Percentiles rank a stretch among this genome's conserved stretches.
Conservation (phyloP, 1,140 invertebrate genomes). For the Papilio xuthus region DNA sequence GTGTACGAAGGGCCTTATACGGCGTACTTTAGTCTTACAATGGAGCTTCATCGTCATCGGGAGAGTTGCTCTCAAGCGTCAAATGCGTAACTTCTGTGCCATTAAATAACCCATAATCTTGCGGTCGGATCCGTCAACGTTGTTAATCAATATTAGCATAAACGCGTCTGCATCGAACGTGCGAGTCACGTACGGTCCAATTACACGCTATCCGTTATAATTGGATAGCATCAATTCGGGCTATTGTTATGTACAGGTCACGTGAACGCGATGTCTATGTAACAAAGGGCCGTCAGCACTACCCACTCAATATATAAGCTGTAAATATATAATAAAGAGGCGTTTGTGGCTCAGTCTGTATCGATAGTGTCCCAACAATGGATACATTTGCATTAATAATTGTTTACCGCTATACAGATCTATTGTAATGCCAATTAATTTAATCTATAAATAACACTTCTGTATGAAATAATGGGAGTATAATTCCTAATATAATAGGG, state of each 20-base stretch:
- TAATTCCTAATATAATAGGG: too few relatives aligned
- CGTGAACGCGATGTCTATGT: constrained; percentile 1
- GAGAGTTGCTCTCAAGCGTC: too few relatives aligned
- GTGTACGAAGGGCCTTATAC: too few relatives aligned
- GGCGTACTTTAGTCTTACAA: neutral
- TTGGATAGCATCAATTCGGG: constrained; percentile 35
- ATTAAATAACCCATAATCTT: neutral
- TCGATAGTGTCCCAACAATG: constrained; percentile 3
- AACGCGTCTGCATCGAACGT: constrained; percentile 30
- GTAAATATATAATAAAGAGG: neutral
- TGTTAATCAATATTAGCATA: constrained; percentile 33
- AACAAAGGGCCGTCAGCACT: constrained; percentile 13
- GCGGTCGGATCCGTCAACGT: neutral
- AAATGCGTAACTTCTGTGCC: neutral
- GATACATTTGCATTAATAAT: constrained; percentile 21
- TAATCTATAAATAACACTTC: neutral
- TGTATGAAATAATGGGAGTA: too few relatives aligned
- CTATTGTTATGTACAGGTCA: constrained; percentile 14
- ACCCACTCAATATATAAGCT: neutral
- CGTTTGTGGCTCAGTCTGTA: neutral
- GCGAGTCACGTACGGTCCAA: constrained; percentile 29
- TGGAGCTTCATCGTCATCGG: neutral
- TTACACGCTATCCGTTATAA: constrained; percentile 36
- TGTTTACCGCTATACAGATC: constrained; percentile 1
- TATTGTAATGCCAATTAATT: neutral